Base-by-base conservation (phyloP, 1,140 invertebrate species). In the Drosophila lacteicornis region DNA sequence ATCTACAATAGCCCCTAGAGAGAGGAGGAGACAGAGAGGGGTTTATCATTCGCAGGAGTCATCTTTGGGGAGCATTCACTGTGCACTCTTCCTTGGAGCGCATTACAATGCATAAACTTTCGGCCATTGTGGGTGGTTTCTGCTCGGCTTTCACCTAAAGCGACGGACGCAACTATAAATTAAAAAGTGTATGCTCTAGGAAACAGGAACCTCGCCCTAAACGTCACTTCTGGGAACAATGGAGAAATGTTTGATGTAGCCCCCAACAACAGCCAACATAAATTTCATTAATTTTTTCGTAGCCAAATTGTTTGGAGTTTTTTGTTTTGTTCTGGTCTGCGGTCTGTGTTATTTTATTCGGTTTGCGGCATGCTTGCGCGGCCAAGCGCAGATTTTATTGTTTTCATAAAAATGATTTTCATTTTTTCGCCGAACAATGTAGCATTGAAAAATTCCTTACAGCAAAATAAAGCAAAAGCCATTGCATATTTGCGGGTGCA, bases 281-380 rank as follows among this genome's bases (percentile, higher is more conserved):
- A 86, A 86, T 87, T 87, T 79, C 84, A 84, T 87, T 87, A 88
- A 87, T 78, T 88, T 77, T 78, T 50, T 46, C 63, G 33, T 38
- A 50, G 42, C 57, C 53, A 80, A 88, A 75, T 78, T 84, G 80
- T 80, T 83, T 60, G 45, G 25, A 46, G 40, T 78, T 74, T 71
- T 68, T 66, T 62, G 25, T 51, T 51, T 40, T 50, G 69, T 51
- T 57, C 13, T 53, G 15, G 19, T 75, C 25, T 27, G 33, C 9
- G 13, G 25, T 38, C 33, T 57, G n/a, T 67, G 51, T 30, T 68
- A 17, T 22, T 55, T 55, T 36, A 19, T 30, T 56, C 53, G 22
- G 53, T 56, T 70, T 38, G 30, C 25, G 47, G 36, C 30, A 38
- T 22, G 75, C 46, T 46, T 55, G 63, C 50, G 45, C 66, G 69